These are phyloP conservation scores for Zonitis immaculata DNA, from an alignment of 2,888 invertebrate genomes.

Conservation along the genomic window DNA sequence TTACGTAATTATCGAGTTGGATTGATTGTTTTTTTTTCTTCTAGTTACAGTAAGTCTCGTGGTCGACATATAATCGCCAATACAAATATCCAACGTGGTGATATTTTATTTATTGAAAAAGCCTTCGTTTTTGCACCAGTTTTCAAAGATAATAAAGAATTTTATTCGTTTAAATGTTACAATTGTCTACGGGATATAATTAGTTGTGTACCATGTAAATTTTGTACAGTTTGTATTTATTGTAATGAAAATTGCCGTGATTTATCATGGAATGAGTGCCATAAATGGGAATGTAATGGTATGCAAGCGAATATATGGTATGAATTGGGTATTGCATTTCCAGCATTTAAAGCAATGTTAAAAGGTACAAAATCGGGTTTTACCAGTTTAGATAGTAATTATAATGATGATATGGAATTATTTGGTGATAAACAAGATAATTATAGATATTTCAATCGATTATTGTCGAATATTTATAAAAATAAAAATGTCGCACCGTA, in stretches of 20 bases:
- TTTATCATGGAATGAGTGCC: conserved; percentile 55
- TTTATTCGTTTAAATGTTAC: conserved; percentile 59
- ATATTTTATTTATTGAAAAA: conserved; percentile 73
- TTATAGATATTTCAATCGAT: conserved; percentile 64
- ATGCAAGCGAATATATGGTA: conserved; percentile 59
- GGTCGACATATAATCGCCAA: conserved; percentile 66
- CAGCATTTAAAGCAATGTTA: conserved; percentile 67
- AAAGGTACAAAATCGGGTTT: conserved; percentile 47
- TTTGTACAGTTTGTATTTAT: conserved; percentile 63
- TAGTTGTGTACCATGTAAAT: conserved; percentile 62
- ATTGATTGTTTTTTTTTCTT: conserved; percentile 9
- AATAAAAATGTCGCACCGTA: conserved; percentile 64
- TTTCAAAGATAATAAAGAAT: conserved; percentile 52
- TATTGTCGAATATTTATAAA: conserved; percentile 69
- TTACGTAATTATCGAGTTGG: neutral
- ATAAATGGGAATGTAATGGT: conserved; percentile 69
- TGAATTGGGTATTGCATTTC: conserved; percentile 72
- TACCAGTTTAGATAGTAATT: conserved; percentile 42
- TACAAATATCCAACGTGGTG: conserved; percentile 58
- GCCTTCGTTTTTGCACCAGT: conserved; percentile 74
- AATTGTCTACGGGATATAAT: conserved; percentile 62
- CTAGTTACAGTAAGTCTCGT: conserved; percentile 52
- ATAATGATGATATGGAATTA: conserved; percentile 46
- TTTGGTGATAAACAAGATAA: conserved; percentile 46
- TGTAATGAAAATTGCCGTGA: conserved; percentile 62